Base-by-base conservation (phyloP, 2,797 vertebrate genomes). In the Lemur catta region DNA sequence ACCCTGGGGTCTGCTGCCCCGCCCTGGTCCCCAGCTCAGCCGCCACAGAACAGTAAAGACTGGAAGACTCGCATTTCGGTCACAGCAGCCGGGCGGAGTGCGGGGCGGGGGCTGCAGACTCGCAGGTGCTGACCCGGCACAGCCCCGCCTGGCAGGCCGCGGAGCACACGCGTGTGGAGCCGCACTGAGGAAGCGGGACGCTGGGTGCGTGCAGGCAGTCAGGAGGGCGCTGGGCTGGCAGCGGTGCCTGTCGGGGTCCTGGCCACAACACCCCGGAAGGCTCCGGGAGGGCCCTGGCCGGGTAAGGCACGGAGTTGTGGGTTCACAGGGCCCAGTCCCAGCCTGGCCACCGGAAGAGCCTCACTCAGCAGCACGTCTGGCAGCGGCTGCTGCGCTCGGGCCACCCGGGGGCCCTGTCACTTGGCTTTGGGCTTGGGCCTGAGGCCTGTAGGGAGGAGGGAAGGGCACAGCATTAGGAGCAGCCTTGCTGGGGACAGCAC, bases 351-450 rank as follows among this genome's bases (percentile, higher is more conserved):
- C 52, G 14, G 67, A 24, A 52, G 28, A 55, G 57, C 91, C 50
- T 52, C 1, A 20, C 82, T 33, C 63, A 4, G 50, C 41, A 8
- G 57, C n/a, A 43, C 0, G 3, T 43, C 67, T 1, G 1, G 90
- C 18, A n/a, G 61, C 18, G 6, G 0, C 24, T 0, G 89, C 28
- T 2, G 57, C 12, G 46, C 4, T 3, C 52, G 65, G 65, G 85
- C 26, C 0, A 59, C 59, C 14, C 0, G 0, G 0, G 0, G 1
- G 43, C 9, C 15, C 43, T 1, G 71, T 98, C 89, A 97, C 87
- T 97, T 96, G 89, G 97, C 69, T 92, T 38, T 97, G 84, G 97
- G 57, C 86, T 79, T 96, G 93, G 93, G 97, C 71, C 94, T 95
- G 97, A 65, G 86, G 81, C 97, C 97, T 98, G 95, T 12, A 30